Base-by-base conservation (phyloP, 1,140 invertebrate species). In the Colletes latitarsis region DNA sequence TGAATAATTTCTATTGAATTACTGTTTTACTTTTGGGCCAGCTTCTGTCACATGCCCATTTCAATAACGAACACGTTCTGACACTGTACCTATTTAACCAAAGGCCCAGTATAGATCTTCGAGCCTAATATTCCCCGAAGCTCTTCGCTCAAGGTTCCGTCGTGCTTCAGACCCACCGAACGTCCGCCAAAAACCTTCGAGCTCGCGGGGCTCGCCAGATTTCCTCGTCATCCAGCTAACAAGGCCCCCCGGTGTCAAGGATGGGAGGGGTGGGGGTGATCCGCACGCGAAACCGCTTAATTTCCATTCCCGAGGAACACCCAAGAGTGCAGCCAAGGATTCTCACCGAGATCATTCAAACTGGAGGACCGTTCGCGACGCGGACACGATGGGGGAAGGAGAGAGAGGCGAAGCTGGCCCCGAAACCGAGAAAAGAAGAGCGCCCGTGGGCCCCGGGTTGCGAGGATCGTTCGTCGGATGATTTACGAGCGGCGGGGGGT, bases 401-500 rank as follows among this genome's bases (percentile, higher is more conserved):
- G 21, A 53, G 15, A 49, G 6, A 10, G 12, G 43, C 6, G 15
- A 14, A n/a, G 12, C 19, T 41, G 15, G 41, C 8, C 19, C 19
- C 8, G 14, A 73, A 73, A 52, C 57, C 46, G 21, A 53, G 72
- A n/a, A 66, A 52, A 66, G 30, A 66, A n/a, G 30, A 52, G 46
- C 60, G 64, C 0, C 21, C 30, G 15, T 6, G 43, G 70, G 17
- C n/a, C 19, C 14, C 17, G 57, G n/a, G n/a, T 9, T 19, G 4
- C 3, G 4, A 5, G 43, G 30, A 21, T 73, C 19, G 74, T 84
- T 73, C 19, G 74, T 84, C n/a, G 49, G 21, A 83, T 85, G 82
- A 85, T 85, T 85, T 84, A 85, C 70, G 82, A 74, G 57, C 46
- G 70, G 19, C 62, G 10, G 19, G 8, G 62, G 73, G 75, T 66